These are phyloP conservation scores for Rhagonycha fulva DNA, from an alignment of 2,888 invertebrate genomes.

Conservation along the genomic window DNA sequence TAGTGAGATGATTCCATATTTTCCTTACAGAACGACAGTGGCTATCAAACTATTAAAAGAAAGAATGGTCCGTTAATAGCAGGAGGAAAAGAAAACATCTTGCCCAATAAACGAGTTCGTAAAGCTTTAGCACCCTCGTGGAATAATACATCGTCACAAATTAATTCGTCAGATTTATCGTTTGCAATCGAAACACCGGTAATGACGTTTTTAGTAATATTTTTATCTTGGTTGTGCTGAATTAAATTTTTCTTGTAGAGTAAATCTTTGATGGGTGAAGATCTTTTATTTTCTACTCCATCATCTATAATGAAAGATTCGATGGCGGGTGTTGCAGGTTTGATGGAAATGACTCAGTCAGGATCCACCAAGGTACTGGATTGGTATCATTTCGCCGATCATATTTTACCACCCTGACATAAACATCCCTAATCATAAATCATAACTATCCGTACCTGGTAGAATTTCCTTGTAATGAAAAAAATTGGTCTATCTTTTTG, in stretches of 20 bases:
- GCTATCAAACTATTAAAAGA: slow-evolving; percentile 60
- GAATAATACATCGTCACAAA: slow-evolving; percentile 56
- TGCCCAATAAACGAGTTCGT: slow-evolving; percentile 74
- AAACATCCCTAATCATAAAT: not conserved
- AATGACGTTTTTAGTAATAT: slow-evolving; percentile 34
- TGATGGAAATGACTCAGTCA: slow-evolving; percentile 61
- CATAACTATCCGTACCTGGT: slow-evolving; percentile 23
- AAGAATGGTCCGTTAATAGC: slow-evolving; percentile 45
- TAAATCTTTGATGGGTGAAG: slow-evolving; percentile 66
- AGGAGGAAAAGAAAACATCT: slow-evolving; percentile 69
- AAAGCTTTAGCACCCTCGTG: slow-evolving; percentile 81
- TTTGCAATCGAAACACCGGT: slow-evolving; percentile 80
- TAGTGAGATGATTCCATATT: not conserved
- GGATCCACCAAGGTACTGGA: slow-evolving; percentile 54
- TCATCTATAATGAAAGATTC: slow-evolving; percentile 86
- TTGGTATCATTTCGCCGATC: slow-evolving; percentile 53
- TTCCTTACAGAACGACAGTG: slow-evolving; percentile 60
- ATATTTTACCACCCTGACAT: slow-evolving; percentile 42
- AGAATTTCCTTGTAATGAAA: slow-evolving; percentile 1
- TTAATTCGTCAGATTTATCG: slow-evolving; percentile 63
- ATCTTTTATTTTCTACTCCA: slow-evolving; percentile 78
- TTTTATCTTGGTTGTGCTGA: not conserved
- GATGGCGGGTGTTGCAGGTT: slow-evolving; percentile 69
- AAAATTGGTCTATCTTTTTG: not conserved
- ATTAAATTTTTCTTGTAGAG: slow-evolving; percentile 66